phyloP scores from a whole-genome alignment of 1,140 invertebrate species.

The Antheraea pernyi region DNA sequence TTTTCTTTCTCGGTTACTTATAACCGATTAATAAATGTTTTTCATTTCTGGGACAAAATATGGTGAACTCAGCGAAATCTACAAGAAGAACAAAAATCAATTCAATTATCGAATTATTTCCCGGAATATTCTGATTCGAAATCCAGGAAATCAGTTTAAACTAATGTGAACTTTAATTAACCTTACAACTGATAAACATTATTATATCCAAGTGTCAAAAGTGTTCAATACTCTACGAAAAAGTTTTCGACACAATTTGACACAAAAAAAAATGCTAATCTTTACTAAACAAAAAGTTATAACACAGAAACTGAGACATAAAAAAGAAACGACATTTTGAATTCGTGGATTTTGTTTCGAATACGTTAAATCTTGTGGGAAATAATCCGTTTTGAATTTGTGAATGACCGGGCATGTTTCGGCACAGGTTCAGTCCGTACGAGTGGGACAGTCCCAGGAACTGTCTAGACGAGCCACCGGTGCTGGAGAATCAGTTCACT shows the following conservation, averaged over 20 bases:
- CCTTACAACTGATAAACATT: too few relatives aligned
- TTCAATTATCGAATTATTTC: neutral
- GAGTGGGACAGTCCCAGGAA: slow-evolving; percentile 94
- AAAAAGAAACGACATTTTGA: too few relatives aligned
- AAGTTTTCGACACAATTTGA: too few relatives aligned
- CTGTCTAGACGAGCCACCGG: slow-evolving; percentile 88
- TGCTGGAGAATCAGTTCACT: slow-evolving; percentile 93
- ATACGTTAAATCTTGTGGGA: neutral
- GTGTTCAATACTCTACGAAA: too few relatives aligned
- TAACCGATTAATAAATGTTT: slow-evolving; percentile 4
- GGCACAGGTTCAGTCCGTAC: slow-evolving; percentile 90
- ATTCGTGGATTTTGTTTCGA: too few relatives aligned
- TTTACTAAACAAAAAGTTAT: too few relatives aligned
- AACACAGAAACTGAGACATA: too few relatives aligned
- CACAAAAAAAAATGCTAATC: too few relatives aligned
- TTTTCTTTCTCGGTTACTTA: slow-evolving; percentile 30
- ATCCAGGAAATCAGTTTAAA: neutral
- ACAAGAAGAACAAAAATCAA: slow-evolving; percentile 33
- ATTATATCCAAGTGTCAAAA: too few relatives aligned
- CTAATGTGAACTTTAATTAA: too few relatives aligned
- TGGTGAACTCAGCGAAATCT: slow-evolving; percentile 72
- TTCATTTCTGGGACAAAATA: slow-evolving; percentile 21
- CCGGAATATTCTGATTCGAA: neutral
- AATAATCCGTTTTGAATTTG: slow-evolving; percentile 12
- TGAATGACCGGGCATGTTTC: slow-evolving; percentile 61